Base-by-base conservation (phyloP, 2,113 vertebrate genomes). In the Dipodomys merriami region DNA sequence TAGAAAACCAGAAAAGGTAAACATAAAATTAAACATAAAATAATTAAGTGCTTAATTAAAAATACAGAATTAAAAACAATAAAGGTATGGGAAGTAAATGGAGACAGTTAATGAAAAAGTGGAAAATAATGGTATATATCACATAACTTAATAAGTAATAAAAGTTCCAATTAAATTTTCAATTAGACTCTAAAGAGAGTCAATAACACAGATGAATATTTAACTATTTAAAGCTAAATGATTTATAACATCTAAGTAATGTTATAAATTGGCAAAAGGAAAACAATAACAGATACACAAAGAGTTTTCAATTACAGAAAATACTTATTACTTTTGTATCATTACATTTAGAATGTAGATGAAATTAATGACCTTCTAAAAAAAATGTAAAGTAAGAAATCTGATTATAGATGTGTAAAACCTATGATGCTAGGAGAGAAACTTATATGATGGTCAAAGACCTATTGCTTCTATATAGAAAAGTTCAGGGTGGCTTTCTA, bases 81-180 rank as follows among this genome's bases (percentile, higher is more conserved):
- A 91, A 91, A 33, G 4, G 3, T 57, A 65, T 65, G 64, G 7
- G 94, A 76, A 57, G 10, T 15, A 84, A 79, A 57, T 74, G 49
- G 80, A 71, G 11, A 4, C 19, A 20, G 12, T 39, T 68, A 79
- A 78, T 80, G 72, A 73, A 74, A 78, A 86, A 86, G 35, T 29
- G 90, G 53, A 95, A 65, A 82, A 71, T 81, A 93, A 67, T 95
- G 83, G 25, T n/a, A 60, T 76, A 76, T 72, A n/a, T 87, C 85
- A 80, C 19, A 16, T 53, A 72, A 84, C 81, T 81, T 39, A 93
- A 81, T 27, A 65, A 73, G 10, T 72, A 67, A 72, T 7, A 69
- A 92, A 79, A 35, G 0, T 1, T 88, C 74, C 11, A 76, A n/a
- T 46, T 76, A 88, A 79, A 74, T 8, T 39, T 62, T 62, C 20